Conservation (phyloP, 2,113 vertebrate genomes). For the Gavia stellata region DNA sequence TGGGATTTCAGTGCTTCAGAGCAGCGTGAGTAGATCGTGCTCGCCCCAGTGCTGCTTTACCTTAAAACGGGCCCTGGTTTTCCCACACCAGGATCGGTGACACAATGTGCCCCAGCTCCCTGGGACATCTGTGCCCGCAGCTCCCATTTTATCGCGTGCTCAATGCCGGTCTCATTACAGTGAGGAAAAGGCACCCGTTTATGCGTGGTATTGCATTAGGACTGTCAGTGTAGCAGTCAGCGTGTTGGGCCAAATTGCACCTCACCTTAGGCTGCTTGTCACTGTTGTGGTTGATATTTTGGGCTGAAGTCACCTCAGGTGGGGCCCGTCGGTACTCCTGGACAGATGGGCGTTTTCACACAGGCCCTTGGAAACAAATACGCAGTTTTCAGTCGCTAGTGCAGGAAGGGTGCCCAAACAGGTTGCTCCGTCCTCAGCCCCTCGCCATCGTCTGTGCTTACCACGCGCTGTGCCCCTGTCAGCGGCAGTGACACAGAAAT, state of each 20-base stretch:
- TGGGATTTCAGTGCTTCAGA: not conserved
- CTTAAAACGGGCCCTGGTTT: not conserved
- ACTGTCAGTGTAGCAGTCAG: too few species aligned
- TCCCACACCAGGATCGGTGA: not conserved
- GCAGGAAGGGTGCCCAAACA: rapidly evolving
- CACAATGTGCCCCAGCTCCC: rapidly evolving
- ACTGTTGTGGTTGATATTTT: rapidly evolving
- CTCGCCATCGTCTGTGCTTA: rapidly evolving
- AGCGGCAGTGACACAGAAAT: rapidly evolving
- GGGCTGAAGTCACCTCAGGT: not conserved
- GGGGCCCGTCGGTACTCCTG: not conserved
- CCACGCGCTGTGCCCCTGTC: rapidly evolving
- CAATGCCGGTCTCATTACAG: rapidly evolving
- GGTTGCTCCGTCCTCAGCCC: rapidly evolving
- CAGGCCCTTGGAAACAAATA: rapidly evolving
- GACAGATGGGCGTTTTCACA: rapidly evolving
- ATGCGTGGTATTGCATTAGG: rapidly evolving
- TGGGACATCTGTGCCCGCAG: rapidly evolving
- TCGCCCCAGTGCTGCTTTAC: not conserved
- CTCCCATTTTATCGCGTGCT: rapidly evolving
- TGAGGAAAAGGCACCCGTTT: rapidly evolving
- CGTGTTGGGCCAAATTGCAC: not conserved
- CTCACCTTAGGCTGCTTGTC: not conserved
- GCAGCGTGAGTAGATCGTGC: rapidly evolving
- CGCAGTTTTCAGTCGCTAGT: rapidly evolving